A percentile compares a stretch with the other conserved stretches of the same genome.
phyloP scores from a whole-genome alignment of 2,113 vertebrate genomes.

The Trematocara macrostoma region DNA sequence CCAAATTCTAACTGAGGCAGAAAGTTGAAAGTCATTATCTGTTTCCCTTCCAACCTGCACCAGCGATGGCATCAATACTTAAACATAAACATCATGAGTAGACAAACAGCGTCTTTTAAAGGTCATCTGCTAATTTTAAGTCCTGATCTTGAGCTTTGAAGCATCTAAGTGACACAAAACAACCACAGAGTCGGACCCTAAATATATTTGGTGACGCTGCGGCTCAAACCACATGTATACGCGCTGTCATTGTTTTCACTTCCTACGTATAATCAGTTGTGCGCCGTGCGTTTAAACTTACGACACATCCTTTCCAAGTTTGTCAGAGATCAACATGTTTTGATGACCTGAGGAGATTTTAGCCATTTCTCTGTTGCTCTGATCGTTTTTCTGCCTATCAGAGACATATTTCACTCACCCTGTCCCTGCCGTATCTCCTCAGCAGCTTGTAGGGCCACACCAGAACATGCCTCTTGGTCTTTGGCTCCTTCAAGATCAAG shows the following conservation, averaged over 20 bases:
- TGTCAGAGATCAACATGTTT: neutral
- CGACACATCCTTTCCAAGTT: neutral
- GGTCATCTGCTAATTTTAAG: neutral
- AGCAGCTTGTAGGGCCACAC: constrained; percentile 94
- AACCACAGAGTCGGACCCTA: neutral
- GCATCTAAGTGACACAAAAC: neutral
- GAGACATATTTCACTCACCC: constrained; percentile 68
- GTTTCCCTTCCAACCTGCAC: neutral
- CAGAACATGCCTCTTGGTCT: constrained; percentile 70
- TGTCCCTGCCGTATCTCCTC: constrained; percentile 89
- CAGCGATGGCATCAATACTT: neutral
- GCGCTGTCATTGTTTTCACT: neutral
- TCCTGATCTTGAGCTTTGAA: neutral
- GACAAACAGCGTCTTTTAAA: neutral
- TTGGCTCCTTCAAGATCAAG: constrained; percentile 80
- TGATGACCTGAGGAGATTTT: neutral
- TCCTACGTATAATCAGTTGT: neutral
- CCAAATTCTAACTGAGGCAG: neutral
- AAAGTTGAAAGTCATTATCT: neutral
- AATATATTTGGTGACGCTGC: neutral
- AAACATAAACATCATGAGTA: neutral
- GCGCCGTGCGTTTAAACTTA: neutral
- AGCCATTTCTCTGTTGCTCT: neutral
- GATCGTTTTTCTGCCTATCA: neutral
- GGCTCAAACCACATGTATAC: neutral